These are phyloP conservation scores for Protaetia brevitarsis DNA, from an alignment of 1,140 invertebrate genomes.

Conservation along the genomic window DNA sequence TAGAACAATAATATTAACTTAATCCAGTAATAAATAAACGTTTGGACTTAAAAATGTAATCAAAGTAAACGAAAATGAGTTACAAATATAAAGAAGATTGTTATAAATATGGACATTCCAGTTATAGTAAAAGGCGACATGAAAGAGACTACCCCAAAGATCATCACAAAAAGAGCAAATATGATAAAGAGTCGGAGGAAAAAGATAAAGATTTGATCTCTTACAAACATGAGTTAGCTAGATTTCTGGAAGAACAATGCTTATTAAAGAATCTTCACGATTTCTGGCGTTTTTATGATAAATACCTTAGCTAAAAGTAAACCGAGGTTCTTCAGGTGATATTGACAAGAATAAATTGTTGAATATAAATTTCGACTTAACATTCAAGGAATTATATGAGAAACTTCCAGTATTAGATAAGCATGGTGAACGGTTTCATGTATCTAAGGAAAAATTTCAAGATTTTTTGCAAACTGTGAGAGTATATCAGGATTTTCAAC, in stretches of 20 bases:
- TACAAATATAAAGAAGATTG: not conserved
- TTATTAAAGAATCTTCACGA: slow-evolving; percentile 60
- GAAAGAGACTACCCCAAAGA: not conserved
- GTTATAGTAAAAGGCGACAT: not conserved
- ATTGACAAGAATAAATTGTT: slow-evolving; percentile 38
- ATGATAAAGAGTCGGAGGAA: not conserved
- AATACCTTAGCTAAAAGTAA: slow-evolving; percentile 57
- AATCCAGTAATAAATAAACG: too few relatives aligned
- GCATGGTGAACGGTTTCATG: slow-evolving; percentile 51
- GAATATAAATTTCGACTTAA: slow-evolving; percentile 36
- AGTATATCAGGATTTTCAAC: slow-evolving; percentile 86
- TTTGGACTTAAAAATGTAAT: too few relatives aligned
- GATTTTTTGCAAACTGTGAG: slow-evolving; percentile 68
- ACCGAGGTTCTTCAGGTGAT: slow-evolving; percentile 26
- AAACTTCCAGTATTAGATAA: slow-evolving; percentile 50
- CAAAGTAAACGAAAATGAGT: not conserved
- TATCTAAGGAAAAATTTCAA: slow-evolving; percentile 51
- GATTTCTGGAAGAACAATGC: slow-evolving; percentile 55
- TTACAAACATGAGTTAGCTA: slow-evolving; percentile 53
- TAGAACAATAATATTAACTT: too few relatives aligned
- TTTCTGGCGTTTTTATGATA: slow-evolving; percentile 67
- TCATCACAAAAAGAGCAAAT: not conserved
- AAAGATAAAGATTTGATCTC: not conserved
- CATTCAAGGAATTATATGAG: slow-evolving; percentile 47
- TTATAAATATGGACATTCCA: slow-evolving; percentile 5